A percentile compares a stretch with the other conserved stretches of the same genome.
These are phyloP conservation scores for Sander lucioperca DNA, from an alignment of 2,113 vertebrate genomes.

Conservation along the genomic window DNA sequence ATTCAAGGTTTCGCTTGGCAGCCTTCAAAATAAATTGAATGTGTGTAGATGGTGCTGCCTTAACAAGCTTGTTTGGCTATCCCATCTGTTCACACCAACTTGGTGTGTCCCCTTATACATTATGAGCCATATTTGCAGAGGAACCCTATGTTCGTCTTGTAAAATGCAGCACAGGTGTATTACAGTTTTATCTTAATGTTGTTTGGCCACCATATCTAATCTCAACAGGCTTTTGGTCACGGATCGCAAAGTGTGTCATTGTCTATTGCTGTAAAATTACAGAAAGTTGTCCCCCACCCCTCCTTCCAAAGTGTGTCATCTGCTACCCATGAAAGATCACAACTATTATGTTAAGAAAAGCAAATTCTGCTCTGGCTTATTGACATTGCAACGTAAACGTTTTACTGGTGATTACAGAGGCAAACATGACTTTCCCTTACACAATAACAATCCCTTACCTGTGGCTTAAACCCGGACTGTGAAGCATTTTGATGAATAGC, in stretches of 20 bases:
- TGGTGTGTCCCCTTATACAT: neutral
- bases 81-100: constrained; percentile 8
- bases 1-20: neutral
- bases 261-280: constrained; percentile 12
- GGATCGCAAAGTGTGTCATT: neutral
- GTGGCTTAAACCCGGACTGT: constrained; percentile 58
- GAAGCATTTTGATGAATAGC: constrained; percentile 56
- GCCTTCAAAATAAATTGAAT: neutral
- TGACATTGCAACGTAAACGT: constrained; percentile 60
- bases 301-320: constrained; percentile 22
- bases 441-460: constrained; percentile 64
- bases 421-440: constrained; percentile 65
- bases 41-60: neutral
- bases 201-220: constrained; percentile 3
- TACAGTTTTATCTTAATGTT: neutral
- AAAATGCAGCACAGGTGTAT: constrained; percentile 2
- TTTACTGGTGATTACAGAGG: constrained; percentile 62
- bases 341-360: constrained; percentile 59
- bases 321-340: constrained; percentile 16
- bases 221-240: constrained; percentile 3
- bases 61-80: constrained; percentile 3
- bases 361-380: constrained; percentile 51
- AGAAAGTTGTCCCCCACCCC: neutral
- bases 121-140: constrained; percentile 20
- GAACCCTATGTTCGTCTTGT: neutral